phyloP scores from a whole-genome alignment of 2,888 invertebrate species.

The Pachymerium ferrugineum region DNA sequence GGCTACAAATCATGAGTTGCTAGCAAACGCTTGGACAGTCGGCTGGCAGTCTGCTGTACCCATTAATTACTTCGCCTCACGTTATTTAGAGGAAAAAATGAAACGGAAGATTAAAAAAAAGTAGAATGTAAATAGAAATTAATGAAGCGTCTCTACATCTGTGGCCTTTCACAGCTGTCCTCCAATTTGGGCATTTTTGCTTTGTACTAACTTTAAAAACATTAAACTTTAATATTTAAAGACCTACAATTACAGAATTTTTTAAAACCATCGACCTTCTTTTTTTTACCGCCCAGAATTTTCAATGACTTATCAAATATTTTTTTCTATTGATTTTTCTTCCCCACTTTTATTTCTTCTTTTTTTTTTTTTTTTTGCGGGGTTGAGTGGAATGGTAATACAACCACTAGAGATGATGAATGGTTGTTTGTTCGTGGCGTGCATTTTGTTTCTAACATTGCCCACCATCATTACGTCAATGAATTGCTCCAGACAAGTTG shows the following conservation, averaged over 20 bases:
- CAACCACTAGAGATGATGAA: neutral
- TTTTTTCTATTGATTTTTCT: no score
- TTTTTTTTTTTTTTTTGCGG: neutral
- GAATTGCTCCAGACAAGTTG: neutral
- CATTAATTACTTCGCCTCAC: neutral
- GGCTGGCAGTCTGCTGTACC: neutral
- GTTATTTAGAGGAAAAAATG: neutral
- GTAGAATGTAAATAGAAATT: neutral
- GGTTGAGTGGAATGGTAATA: neutral
- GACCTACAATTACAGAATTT: neutral
- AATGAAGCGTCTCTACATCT: neutral
- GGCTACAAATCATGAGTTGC: slow-evolving; percentile 7
- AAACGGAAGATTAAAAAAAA: neutral
- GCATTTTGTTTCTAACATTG: neutral
- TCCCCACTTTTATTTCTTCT: no score
- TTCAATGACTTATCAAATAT: no score
- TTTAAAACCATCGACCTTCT: no score
- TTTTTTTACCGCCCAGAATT: no score
- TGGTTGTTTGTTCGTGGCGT: slow-evolving; percentile 11
- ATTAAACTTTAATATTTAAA: neutral
- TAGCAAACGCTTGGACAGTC: slow-evolving; percentile 2
- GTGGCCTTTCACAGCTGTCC: neutral
- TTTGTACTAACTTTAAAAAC: neutral
- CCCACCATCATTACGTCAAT: neutral
- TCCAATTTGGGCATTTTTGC: neutral